Base-by-base conservation (phyloP, 2,888 invertebrate species). In the Lasioglossum zephyrum region DNA sequence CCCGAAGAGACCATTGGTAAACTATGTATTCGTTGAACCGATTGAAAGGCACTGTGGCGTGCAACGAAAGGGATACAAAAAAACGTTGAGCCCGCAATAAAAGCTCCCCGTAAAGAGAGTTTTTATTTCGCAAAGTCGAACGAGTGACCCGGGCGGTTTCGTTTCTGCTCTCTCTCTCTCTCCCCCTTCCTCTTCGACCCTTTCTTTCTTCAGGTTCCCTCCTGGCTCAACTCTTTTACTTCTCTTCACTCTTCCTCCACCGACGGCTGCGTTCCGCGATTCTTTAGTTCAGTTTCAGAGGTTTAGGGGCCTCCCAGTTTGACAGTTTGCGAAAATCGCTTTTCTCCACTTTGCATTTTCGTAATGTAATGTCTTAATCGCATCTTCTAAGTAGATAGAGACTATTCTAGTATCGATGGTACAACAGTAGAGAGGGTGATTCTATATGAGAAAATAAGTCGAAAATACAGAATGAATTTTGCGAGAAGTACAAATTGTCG, bases 51-150 rank as follows among this genome's bases (percentile, higher is more conserved):
- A 87, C 90, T 87, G 90, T 85, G 82, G 88, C 87, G 80, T 80
- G 87, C 82, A 87, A 90, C 89, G 88, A 89, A 92, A 90, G 89
- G 89, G 91, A 91, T 92, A 93, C 93, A 93, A 93, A 93, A 92
- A 93, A 91, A 93, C 87, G 92, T 91, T 90, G 91, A 92, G 91
- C 89, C 92, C 92, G 93, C 93, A 94, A 94, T 94, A 93, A 93
- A 94, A 94, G 94, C 92, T 92, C 88, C 90, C 88, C 90, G 93
- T 92, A 94, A 93, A 94, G 93, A 92, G 92, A 93, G 93, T 93
- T 94, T 94, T 94, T 94, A 94, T 94, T 94, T 94, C 92, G 91
- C 92, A 93, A 93, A 93, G 93, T 93, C 92, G 92, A 89, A 84
- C 91, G 91, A 93, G 92, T 93, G 91, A 93, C 93, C 93, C 92